Base-by-base conservation (phyloP, 2,797 vertebrate species). In the Lacerta viridis region DNA sequence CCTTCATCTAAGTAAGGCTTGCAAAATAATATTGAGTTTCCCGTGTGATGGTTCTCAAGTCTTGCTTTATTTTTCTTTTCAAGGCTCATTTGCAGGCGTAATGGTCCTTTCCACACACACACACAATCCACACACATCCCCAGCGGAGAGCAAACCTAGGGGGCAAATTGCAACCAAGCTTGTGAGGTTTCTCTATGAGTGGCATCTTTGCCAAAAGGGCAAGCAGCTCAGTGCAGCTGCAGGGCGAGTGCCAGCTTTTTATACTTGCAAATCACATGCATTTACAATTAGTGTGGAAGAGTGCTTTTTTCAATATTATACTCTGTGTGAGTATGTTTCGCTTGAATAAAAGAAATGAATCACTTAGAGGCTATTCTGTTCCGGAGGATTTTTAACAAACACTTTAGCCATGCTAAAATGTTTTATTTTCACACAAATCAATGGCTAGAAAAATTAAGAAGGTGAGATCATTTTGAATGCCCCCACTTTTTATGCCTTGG, bases 221-320 rank as follows among this genome's bases (percentile, higher is more conserved):
- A 61, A 85, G 39, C 78, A 59, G 78, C 74, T 90, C 78, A 88
- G 83, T 74, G 9, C 83, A 90, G 86, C 83, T 87, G 82, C 82
- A 80, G 86, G 84, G 78, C 75, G 84, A 87, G 64, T 41, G n/a
- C 77, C 77, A 68, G 76, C 77, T 81, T 85, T 90, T 90, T 90
- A 85, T 88, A 88, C 86, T 90, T 90, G 86, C 83, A 88, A 81
- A 90, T 90, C 78, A 84, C 83, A 71, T 72, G 83, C 68, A 87
- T 88, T 80, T 85, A 82, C 89, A 90, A 88, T 88, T 88, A 90
- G 72, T 88, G 78, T 90, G 89, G 78, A 88, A 90, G 86, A 90
- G 78, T 88, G 89, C 83, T 85, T 90, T 59, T 85, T 64, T 27
- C 86, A 88, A 85, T 88, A 90, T 82, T 88, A 88, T 82, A 85